Evolutionary conservation across 1,140 invertebrate genomes (phyloP).

Genomic region (Drosophila paulistorum): DNA sequence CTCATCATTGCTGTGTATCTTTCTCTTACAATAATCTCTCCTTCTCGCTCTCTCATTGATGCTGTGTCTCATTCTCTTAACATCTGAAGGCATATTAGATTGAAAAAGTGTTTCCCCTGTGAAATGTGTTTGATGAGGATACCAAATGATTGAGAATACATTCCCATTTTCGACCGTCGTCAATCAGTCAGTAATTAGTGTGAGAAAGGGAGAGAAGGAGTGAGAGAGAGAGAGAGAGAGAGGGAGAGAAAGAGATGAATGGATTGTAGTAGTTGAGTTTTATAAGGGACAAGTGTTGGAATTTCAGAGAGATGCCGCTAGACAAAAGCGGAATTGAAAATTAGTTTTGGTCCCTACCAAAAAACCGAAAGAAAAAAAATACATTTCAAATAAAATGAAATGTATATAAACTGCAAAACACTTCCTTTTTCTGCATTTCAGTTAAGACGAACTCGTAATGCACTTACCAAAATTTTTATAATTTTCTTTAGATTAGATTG

Average conservation of each 20-base stretch:
- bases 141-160: conserved; percentile 15
- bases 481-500: background rate
- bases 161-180: conserved; percentile 59
- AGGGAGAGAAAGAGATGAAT: too few relatives aligned
- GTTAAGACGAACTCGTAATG: background rate
- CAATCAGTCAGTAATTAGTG: conserved; percentile 53
- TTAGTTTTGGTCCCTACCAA: conserved; percentile 49
- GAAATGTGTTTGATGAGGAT: conserved; percentile 77
- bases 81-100: too few relatives aligned
- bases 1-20: too few relatives aligned
- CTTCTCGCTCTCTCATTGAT: background rate
- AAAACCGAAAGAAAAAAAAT: background rate
- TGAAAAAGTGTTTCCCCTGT: background rate
- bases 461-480: background rate
- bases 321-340: conserved; percentile 66
- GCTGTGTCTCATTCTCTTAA: background rate
- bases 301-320: conserved; percentile 46
- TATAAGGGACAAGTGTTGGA: conserved; percentile 52
- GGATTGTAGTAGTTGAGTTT: conserved; percentile 2
- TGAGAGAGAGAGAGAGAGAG: conserved; percentile 9
- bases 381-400: background rate
- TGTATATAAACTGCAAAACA: background rate
- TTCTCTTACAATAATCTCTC: too few relatives aligned
- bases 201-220: conserved; percentile 19
- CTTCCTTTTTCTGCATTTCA: conserved; percentile 45